Percentiles rank a stretch among this genome's conserved stretches.
Evolutionary conservation across 2,797 vertebrate species (phyloP).

Genomic region (Poliocrania exsul): DNA sequence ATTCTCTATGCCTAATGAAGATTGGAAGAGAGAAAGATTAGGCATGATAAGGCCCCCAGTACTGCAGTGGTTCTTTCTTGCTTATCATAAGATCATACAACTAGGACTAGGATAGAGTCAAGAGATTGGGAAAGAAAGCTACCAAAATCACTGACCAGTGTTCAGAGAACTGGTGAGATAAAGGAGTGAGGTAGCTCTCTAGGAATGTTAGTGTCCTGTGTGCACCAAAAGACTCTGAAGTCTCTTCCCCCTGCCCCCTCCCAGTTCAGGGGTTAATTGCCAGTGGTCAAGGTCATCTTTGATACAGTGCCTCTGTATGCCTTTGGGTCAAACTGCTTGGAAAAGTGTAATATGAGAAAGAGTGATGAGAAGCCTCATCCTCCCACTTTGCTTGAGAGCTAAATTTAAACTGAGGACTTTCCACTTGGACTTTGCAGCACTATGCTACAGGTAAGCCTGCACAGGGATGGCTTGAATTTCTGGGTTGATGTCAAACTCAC

Average conservation of each 20-base stretch:
- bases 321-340: not conserved
- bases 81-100: not conserved
- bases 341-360: not conserved
- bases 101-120: not conserved
- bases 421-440: not conserved
- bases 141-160: not conserved
- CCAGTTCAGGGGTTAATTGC: not conserved
- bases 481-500: not conserved
- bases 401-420: not conserved
- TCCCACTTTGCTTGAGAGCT: not conserved
- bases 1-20: not conserved
- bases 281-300: not conserved
- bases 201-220: not conserved
- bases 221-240: not conserved
- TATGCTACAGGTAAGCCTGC: not conserved
- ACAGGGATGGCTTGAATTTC: not conserved
- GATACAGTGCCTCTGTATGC: not conserved
- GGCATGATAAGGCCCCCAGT: not conserved
- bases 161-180: not conserved
- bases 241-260: not conserved
- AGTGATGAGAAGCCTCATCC: not conserved
- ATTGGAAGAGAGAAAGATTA: not conserved
- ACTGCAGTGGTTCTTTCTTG: not conserved
- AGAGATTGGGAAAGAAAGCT: not conserved
- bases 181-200: not conserved